A percentile compares a stretch with the other conserved stretches of the same genome.
phyloP scores from a whole-genome alignment of 2,113 vertebrate species.

The Tachysurus vachellii region DNA sequence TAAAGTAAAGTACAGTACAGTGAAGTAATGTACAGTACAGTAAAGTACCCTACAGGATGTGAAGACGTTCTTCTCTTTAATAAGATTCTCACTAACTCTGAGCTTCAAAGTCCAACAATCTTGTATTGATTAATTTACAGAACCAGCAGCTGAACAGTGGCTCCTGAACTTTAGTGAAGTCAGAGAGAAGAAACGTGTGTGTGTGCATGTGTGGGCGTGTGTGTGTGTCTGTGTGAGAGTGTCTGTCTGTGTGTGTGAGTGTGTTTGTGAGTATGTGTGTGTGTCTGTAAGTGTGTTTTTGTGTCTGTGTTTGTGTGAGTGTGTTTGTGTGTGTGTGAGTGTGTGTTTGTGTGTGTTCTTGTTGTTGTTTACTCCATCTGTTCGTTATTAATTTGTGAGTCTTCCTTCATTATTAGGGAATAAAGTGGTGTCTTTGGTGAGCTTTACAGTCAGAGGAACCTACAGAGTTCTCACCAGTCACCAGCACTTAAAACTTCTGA shows the following conservation, averaged over 20 bases:
- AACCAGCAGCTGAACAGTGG: background rate
- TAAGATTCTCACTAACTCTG: background rate
- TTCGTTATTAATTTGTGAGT: background rate
- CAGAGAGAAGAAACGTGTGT: background rate
- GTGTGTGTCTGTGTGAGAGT: background rate
- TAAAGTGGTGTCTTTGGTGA: background rate
- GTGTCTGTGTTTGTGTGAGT: background rate
- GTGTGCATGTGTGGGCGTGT: background rate
- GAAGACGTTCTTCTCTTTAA: background rate
- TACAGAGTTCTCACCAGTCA: background rate
- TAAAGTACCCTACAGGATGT: too few relatives aligned
- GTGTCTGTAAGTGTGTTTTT: too few relatives aligned
- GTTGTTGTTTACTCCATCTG: slow-evolving; percentile 1
- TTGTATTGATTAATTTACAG: background rate
- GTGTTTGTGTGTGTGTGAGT: background rate
- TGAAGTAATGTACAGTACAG: too few relatives aligned
- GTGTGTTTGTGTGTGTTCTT: background rate
- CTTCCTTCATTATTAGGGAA: background rate
- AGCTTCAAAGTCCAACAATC: background rate
- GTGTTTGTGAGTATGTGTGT: too few relatives aligned
- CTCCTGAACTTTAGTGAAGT: background rate
- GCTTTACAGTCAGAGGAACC: background rate
- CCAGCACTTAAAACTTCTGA: background rate
- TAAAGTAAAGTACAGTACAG: too few relatives aligned
- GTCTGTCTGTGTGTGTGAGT: background rate